Conservation (phyloP, 2,797 vertebrate species). For the Meriones psammophilus region DNA sequence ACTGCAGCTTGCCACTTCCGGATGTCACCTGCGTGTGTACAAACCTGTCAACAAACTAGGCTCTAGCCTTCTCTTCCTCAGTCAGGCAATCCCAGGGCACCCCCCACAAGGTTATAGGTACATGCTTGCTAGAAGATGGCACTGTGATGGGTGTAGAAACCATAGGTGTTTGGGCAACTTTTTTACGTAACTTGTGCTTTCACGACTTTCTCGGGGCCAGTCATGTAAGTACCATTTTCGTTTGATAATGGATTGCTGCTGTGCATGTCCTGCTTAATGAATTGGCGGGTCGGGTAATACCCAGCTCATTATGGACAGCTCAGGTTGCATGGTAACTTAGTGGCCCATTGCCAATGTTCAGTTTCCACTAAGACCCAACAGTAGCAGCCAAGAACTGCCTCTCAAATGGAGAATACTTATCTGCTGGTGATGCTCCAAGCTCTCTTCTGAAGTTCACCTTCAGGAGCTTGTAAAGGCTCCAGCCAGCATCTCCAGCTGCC, state of each 20-base stretch:
- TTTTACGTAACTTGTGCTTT: background rate
- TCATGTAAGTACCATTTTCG: too few relatives aligned
- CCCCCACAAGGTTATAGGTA: too few relatives aligned
- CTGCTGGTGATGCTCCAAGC: background rate
- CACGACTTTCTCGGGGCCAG: background rate
- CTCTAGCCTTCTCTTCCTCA: too few relatives aligned
- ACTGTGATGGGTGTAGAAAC: background rate
- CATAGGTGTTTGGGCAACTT: background rate
- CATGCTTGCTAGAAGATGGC: background rate
- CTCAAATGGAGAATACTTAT: background rate
- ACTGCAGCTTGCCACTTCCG: too few relatives aligned
- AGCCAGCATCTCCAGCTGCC: background rate
- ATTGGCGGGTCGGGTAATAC: background rate
- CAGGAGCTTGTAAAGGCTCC: background rate
- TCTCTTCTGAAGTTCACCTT: background rate
- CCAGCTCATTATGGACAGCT: background rate
- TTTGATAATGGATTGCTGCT: background rate
- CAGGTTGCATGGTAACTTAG: background rate
- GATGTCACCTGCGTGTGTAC: too few relatives aligned
- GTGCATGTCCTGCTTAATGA: background rate
- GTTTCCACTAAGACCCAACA: background rate
- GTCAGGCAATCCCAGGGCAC: too few relatives aligned
- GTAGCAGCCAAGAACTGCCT: background rate
- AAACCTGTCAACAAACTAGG: too few relatives aligned
- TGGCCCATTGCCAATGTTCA: background rate